Conservation (phyloP, 2,797 vertebrate species). For the Phalloptychus januarius region DNA sequence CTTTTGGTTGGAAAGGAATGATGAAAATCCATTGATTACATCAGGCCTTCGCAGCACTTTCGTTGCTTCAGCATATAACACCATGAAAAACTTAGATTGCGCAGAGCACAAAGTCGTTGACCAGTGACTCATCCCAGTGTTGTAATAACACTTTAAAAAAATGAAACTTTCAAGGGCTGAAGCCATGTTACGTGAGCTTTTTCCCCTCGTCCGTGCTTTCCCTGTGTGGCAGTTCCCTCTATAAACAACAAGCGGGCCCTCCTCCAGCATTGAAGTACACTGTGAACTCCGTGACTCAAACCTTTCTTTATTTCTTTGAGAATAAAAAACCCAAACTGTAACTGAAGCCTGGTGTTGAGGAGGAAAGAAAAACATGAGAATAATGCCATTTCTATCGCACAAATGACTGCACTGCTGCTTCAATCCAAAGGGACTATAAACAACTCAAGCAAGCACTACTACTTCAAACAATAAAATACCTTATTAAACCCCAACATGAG, state of each 20-base stretch:
- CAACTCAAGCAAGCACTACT: constrained; percentile 72
- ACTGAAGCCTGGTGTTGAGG: constrained; percentile 26
- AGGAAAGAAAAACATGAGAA: constrained; percentile 51
- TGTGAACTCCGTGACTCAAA: constrained; percentile 34
- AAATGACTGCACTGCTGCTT: constrained; percentile 45
- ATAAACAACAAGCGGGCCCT: constrained; percentile 11
- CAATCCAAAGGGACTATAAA: constrained; percentile 75
- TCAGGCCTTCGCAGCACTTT: no score
- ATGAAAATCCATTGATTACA: no score
- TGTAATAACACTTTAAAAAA: not conserved
- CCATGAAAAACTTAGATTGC: not conserved
- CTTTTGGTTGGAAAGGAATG: no score
- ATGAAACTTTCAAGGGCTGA: not conserved
- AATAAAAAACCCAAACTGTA: constrained; percentile 28
- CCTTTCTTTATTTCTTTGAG: constrained; percentile 27
- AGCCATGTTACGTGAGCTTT: not conserved
- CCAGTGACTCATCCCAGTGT: not conserved
- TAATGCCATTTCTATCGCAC: constrained; percentile 54
- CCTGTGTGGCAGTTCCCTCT: not conserved
- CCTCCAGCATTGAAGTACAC: constrained; percentile 17
- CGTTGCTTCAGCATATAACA: not conserved
- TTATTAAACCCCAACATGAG: constrained; percentile 77
- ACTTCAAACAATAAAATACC: constrained; percentile 81
- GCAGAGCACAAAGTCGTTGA: not conserved
- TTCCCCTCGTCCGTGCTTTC: constrained; percentile 1